A percentile compares a stretch with the other conserved stretches of the same genome.
These are phyloP conservation scores for Peromyscus melanophrys DNA, from an alignment of 2,797 vertebrate genomes.

Conservation along the genomic window DNA sequence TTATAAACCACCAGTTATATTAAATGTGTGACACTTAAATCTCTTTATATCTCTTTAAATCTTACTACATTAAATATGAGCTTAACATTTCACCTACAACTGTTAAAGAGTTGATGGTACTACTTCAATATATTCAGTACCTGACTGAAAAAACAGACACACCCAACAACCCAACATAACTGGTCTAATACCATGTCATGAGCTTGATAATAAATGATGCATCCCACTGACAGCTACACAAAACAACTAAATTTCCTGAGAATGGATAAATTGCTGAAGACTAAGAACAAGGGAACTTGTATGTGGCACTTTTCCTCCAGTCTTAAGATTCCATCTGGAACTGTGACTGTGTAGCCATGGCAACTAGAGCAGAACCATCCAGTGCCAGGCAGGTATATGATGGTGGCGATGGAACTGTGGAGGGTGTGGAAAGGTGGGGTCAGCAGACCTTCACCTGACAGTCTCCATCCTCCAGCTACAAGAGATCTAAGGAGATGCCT, in stretches of 20 bases:
- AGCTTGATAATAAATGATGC: neutral
- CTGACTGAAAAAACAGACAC: conserved; percentile 27
- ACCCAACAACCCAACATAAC: neutral
- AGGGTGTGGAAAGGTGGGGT: neutral
- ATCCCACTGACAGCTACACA: neutral
- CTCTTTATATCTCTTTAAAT: neutral
- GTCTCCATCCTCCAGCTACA: neutral
- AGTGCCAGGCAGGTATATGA: neutral
- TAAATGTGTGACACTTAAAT: neutral
- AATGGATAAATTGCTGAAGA: neutral
- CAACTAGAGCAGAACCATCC: neutral
- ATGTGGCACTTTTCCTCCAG: neutral
- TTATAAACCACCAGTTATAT: neutral
- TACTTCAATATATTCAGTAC: neutral
- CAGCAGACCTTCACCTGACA: neutral
- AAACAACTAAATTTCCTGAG: neutral
- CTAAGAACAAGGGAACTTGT: neutral
- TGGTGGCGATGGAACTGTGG: neutral
- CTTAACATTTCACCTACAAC: neutral
- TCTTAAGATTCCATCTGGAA: neutral
- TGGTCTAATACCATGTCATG: neutral
- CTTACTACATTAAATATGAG: neutral
- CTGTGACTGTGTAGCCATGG: neutral
- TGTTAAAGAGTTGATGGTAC: neutral
- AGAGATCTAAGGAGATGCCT: too few species aligned